phyloP scores from a whole-genome alignment of 2,113 vertebrate species.

The Edolisoma coerulescens region DNA sequence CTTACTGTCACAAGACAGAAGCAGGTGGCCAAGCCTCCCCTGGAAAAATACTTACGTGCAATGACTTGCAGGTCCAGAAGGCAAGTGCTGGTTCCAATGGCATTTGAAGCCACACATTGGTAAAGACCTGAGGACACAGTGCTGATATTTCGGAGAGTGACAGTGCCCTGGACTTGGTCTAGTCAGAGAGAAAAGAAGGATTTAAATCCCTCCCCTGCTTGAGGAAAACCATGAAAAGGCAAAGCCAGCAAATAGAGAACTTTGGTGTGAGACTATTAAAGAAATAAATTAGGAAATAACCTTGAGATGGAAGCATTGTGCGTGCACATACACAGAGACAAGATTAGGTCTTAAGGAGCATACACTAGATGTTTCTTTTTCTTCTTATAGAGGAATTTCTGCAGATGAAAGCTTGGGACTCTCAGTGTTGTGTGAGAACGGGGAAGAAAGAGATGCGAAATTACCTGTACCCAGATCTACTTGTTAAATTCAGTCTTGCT shows the following conservation, averaged over 20 bases:
- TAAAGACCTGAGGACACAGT: conserved; percentile 89
- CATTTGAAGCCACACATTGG: conserved; percentile 93
- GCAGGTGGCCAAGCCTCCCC: background rate
- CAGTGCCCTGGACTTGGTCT: conserved; percentile 96
- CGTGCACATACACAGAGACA: background rate
- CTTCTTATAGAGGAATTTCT: conserved; percentile 6
- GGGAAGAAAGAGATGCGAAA: background rate
- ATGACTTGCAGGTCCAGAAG: conserved; percentile 93
- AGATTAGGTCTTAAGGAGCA: conserved; percentile 57
- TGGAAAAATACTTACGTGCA: conserved; percentile 83
- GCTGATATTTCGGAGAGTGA: conserved; percentile 94
- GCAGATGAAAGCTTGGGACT: conserved; percentile 19
- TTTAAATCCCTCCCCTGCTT: conserved; percentile 30
- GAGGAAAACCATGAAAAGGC: conserved; percentile 21
- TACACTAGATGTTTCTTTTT: conserved; percentile 36
- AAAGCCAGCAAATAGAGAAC: conserved; percentile 31
- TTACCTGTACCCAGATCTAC: background rate
- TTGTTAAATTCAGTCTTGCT: background rate
- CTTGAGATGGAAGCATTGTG: conserved; percentile 20
- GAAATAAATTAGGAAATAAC: conserved; percentile 43
- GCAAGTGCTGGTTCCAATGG: conserved; percentile 94
- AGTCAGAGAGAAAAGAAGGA: conserved; percentile 60
- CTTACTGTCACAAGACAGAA: conserved; percentile 19
- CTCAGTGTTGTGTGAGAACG: background rate
- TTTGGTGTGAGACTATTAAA: conserved; percentile 9